Evolutionary conservation across 1,140 invertebrate species (phyloP), one percentile per base, ranked within the genome.

Genomic region (Drosophila auraria): DNA sequence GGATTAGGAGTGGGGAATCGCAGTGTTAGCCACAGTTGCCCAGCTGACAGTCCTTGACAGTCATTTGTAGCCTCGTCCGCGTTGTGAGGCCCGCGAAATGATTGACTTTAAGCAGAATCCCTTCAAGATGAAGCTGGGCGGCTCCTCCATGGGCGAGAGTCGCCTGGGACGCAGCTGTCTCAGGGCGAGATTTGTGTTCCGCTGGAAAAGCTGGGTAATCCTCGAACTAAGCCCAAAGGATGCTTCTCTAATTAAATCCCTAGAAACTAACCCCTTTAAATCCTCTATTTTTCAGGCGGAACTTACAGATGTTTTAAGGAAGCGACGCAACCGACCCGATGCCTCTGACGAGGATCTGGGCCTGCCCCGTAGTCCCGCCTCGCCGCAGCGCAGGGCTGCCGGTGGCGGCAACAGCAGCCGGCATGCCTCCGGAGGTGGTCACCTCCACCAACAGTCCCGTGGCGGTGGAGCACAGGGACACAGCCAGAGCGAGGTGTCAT

Each of bases 291-390:
- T 73, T 2, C 75, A 93, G 92, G 92, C 92, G 53, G 92, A 93
- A 72, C 91, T 93, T 12, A 89, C 91, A n/a, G 92, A 93, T 80
- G 92, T 92, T 30, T 66, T 93, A 61, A 92, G 92, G 8, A 93
- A 93, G 75, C 77, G 92, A 17, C 89, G 92, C 15, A 92, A 92
- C 65, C 80, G 92, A 40, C 92, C 87, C 5, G 92, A 93, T 81
- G 91, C 92, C 50, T 93, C 92, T 12, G 92, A 93, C 44, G 92
- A 93, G 70, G 92, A 93, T 83, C 65, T 93, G 62, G 92, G 92
- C 5, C 58, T 93, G 49, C 92, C 92, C 14, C 82, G 92, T 12
- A 93, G 92, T 58, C 92, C 92, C 1, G 82, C 82, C 2, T 92
- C 92, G n/a, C 92, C 92, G 6, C 92, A 92, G 58, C 71, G 92